These are phyloP conservation scores for Lasioglossum vierecki DNA, from an alignment of 2,888 invertebrate genomes.

Conservation along the genomic window DNA sequence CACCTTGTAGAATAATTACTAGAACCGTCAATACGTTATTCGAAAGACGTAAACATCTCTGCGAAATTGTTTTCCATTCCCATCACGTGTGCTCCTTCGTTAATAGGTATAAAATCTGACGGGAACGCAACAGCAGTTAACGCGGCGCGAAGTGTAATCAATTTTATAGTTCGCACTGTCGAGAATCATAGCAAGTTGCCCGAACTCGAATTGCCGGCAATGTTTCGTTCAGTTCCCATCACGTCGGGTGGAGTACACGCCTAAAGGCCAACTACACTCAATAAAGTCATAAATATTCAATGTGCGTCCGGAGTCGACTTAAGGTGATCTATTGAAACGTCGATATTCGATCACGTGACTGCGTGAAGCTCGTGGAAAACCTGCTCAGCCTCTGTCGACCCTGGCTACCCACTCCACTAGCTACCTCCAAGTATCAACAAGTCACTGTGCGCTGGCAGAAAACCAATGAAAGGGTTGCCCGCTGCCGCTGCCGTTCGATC, in stretches of 20 bases:
- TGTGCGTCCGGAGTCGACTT: conserved; percentile 60
- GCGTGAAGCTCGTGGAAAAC: conserved; percentile 48
- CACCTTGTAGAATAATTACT: background rate
- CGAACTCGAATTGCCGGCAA: conserved; percentile 18
- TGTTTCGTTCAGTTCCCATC: conserved; percentile 26
- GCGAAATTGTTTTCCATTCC: background rate
- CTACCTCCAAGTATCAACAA: conserved; percentile 62
- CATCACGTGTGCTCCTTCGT: background rate
- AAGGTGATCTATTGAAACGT: conserved; percentile 71
- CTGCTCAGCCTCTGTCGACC: conserved; percentile 49
- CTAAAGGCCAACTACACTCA: conserved; percentile 55
- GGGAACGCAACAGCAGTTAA: background rate
- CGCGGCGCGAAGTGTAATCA: conserved; percentile 7
- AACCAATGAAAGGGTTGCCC: conserved; percentile 65
- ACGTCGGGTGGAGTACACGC: conserved; percentile 12
- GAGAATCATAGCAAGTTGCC: background rate
- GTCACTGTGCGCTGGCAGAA: conserved; percentile 63
- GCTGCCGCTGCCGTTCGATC: conserved; percentile 38
- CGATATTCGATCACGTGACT: conserved; percentile 66
- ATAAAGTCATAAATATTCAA: conserved; percentile 71
- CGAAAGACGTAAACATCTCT: background rate
- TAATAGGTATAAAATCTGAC: background rate
- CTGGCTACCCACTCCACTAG: conserved; percentile 31
- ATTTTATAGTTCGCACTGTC: background rate
- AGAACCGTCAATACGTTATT: background rate